Percentiles rank a stretch among this genome's conserved stretches.
phyloP scores from a whole-genome alignment of 2,888 invertebrate species.

The Rotaria magnacalcarata region DNA sequence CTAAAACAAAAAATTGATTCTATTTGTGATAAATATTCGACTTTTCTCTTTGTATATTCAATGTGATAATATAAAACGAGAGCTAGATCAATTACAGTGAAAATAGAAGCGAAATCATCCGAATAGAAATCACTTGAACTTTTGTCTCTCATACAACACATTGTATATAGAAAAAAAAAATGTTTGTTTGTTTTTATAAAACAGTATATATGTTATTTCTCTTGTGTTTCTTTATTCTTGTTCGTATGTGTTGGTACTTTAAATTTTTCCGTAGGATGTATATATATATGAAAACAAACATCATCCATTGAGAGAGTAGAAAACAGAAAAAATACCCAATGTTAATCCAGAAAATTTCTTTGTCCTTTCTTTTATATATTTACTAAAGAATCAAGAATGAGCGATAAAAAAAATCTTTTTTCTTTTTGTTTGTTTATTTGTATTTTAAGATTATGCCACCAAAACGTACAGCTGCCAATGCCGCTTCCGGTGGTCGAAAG shows the following conservation, averaged over 20 bases:
- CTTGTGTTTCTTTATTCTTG: background rate
- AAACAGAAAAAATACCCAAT: background rate
- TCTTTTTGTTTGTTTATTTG: constrained; percentile 14
- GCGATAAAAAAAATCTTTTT: background rate
- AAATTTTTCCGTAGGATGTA: background rate
- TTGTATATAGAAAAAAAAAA: constrained; percentile 11
- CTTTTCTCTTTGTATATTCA: constrained; percentile 18
- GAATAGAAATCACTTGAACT: background rate
- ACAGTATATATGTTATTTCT: constrained; percentile 28
- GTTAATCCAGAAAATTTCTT: background rate
- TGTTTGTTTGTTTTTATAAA: constrained; percentile 37
- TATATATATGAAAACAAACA: constrained; percentile 3
- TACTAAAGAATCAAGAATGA: background rate
- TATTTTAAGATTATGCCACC: constrained; percentile 35
- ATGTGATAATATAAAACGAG: background rate
- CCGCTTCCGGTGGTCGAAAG: background rate
- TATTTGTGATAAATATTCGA: background rate
- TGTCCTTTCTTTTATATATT: constrained; percentile 6
- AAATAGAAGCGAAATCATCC: background rate
- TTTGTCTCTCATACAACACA: background rate
- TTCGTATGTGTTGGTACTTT: background rate
- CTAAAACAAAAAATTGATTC: background rate
- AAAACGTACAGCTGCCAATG: background rate
- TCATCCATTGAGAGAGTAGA: background rate
- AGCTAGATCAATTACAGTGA: constrained; percentile 36